Evolutionary conservation across 2,797 vertebrate genomes (phyloP), one percentile per base, ranked within the genome.

Genomic region (Buceros bicornis): DNA sequence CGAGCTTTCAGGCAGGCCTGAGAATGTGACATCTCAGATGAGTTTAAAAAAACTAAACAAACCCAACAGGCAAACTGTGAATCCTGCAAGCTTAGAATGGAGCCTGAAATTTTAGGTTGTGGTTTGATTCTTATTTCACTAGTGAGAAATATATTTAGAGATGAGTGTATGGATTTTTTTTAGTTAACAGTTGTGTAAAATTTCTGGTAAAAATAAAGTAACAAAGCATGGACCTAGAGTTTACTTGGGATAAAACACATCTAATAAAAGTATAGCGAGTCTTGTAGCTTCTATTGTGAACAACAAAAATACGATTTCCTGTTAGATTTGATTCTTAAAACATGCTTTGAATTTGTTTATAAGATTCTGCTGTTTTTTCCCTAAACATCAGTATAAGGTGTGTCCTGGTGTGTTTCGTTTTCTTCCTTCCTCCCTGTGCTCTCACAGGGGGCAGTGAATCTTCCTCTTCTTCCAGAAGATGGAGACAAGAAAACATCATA

Each of bases 401-500:
- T 29, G 9, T 66, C n/a, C 11, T 54, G 10, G 8, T 76, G 26
- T 67, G 28, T 71, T 83, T n/a, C 29, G 29, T 13, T 61, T 65
- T 48, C 31, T 40, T 58, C 42, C 48, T 48, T 57, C 61, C 31
- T 66, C 26, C 11, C 21, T 11, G 57, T 87, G n/a, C 31, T 82
- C 28, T 93, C 37, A 43, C n/a, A 57, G 22, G 28, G n/a, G 35
- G 37, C 58, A 67, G 65, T 73, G 88, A 91, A 43, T 88, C 31
- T 90, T 95, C 64, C 69, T 45, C 2, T 90, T 80, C 71, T 87
- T 70, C 96, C 94, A 91, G 93, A 89, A 97, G 96, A 81, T 93
- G 96, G 94, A 96, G 93, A 96, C 90, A 95, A 84, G 88, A 62
- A 92, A 95, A 79, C 88, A 89, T 77, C 42, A 3, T 61, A 86